These are phyloP conservation scores for Ariopsis seemanni DNA, from an alignment of 2,113 vertebrate species.

Conservation along the genomic window DNA sequence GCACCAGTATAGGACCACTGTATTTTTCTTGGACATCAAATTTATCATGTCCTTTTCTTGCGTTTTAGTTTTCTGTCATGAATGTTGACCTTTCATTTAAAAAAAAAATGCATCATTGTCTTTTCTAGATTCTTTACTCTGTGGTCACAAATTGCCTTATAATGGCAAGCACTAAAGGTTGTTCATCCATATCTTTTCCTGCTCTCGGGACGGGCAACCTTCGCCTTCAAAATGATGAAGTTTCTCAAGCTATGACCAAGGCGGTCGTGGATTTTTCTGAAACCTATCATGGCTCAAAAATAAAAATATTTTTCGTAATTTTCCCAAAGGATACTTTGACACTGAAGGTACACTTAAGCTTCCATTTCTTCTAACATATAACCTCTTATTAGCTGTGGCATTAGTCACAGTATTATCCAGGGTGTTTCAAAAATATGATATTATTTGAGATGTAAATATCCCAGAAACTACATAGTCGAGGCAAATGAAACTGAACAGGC, in stretches of 20 bases:
- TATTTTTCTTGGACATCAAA: background rate
- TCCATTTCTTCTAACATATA: background rate
- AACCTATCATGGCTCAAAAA: fast-evolving
- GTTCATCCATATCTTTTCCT: conserved; percentile 80
- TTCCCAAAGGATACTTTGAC: conserved; percentile 47
- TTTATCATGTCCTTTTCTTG: background rate
- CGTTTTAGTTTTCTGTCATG: background rate
- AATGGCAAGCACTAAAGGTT: fast-evolving
- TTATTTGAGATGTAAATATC: too few relatives aligned
- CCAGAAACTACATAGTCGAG: too few relatives aligned
- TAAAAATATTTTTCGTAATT: conserved; percentile 72
- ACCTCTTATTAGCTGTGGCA: background rate
- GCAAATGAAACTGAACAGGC: too few relatives aligned
- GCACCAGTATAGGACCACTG: too few relatives aligned
- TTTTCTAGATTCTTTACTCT: conserved; percentile 62
- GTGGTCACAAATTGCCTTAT: conserved; percentile 60
- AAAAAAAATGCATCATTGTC: conserved; percentile 33
- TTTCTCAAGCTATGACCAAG: conserved; percentile 67
- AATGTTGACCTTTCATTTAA: background rate
- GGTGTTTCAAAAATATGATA: too few relatives aligned
- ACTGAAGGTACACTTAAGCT: conserved; percentile 63
- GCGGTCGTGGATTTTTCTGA: conserved; percentile 65
- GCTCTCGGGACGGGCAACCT: conserved; percentile 67
- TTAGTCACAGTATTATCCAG: background rate
- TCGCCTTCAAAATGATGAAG: background rate